Base-by-base conservation (phyloP, 2,113 vertebrate species). In the Xiphophorus hellerii region DNA sequence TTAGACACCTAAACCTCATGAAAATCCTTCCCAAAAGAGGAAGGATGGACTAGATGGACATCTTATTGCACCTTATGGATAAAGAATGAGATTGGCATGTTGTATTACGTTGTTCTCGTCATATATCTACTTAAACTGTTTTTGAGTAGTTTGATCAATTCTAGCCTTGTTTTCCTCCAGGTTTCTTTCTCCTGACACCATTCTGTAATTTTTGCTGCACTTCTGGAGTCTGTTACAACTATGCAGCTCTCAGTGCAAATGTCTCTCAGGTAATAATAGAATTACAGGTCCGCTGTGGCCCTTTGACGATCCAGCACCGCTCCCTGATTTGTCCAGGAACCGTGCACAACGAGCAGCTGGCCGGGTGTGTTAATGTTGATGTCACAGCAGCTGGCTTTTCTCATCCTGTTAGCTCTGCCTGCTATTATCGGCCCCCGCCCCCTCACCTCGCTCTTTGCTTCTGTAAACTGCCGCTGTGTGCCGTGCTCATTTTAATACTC, bases 351-450 rank as follows among this genome's bases (percentile, higher is more conserved):
- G 84, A 90, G 90, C 90, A 92, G 90, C 93, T 92, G 90, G 89
- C 77, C 71, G 83, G 90, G 88, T 87, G 92, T 42, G 88, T 88
- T 90, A 90, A 88, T 88, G 84, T 86, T 89, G 89, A 91, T 93
- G 93, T 91, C 89, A 92, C 87, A 88, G 84, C 92, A 93, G 92
- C 91, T 91, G 92, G 87, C 91, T 88, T 79, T 90, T 89, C 87
- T 90, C 87, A 92, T 92, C 92, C 86, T 90, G 87, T 92, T 93
- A 93, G 89, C 84, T 81, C 74, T 87, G 82, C 87, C 77, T 85
- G 80, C 88, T 83, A 89, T 90, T 90, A 88, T 87, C 83, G 73
- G 51, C 64, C 54, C 73, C 81, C 61, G 48, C 29, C 7, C 70
- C 25, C 8, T 39, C 5, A 20, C 60, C 22, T 27, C 29, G 25